Base-by-base conservation (phyloP, 2,888 invertebrate species). In the Anthoptus insignis region DNA sequence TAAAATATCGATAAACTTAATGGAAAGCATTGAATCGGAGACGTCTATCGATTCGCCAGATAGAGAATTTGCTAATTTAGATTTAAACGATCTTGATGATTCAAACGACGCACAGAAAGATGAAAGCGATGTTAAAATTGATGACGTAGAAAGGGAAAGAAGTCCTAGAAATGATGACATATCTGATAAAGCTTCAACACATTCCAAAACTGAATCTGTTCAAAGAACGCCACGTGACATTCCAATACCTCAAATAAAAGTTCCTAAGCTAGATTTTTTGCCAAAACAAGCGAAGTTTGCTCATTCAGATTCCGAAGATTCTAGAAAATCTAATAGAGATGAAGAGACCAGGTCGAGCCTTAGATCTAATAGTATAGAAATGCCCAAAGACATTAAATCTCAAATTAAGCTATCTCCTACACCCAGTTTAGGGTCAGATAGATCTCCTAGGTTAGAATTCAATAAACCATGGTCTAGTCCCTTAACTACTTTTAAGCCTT, bases 1-100 rank as follows among this genome's bases (percentile, higher is more conserved):
- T 71, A 93, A 93, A 84, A 90, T 93, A 70, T 93, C 93, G 9
- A 93, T 93, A 32, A 93, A 93, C 59, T 80, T 93, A 9, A 93
- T 93, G 93, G 93, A 93, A 68, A 93, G 93, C 63, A 93, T 93
- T 52, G 93, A 93, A 79, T 93, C 93, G 0, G 93, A 93, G 80
- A 90, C 93, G 0, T 93, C 93, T 0, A 88, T 92, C 54, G 93
- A 93, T 73, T 93, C 93, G 0, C 93, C 93, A 0, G 93, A 93
- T 37, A 83, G 84, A 71, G 93, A 93, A 72, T 91, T 91, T 39
- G 91, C 89, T 0, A 88, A 90, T 69, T 70, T 93, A 64, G 92
- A 93, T 69, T 77, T 93, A 0, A 91, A 92, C 66, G 91, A 91
- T 52, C 75, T 92, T 0, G 90, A 91, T 65, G 87, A 88, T 49